Base-by-base conservation (phyloP, 2,113 vertebrate species). In the Syrrhaptes paradoxus region DNA sequence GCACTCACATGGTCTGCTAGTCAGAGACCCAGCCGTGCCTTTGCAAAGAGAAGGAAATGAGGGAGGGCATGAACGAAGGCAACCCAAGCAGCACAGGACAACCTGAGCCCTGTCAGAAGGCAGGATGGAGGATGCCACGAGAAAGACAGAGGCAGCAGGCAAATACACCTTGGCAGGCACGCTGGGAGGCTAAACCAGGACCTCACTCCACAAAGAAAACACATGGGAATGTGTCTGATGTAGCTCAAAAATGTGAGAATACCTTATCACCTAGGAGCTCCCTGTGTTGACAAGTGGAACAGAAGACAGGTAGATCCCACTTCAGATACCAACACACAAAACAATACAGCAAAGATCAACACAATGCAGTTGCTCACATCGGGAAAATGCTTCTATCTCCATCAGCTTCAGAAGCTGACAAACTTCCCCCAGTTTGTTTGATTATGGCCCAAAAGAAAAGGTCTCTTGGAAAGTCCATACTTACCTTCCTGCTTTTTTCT, bases 1-100 rank as follows among this genome's bases (percentile, higher is more conserved):
- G 94, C 93, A 89, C 94, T 92, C 93, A 90, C 74, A 59, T 41
- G 94, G 59, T 31, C 63, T 73, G 87, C 79, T 59, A 75, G 70
- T 73, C 68, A 74, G 88, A 85, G 87, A 73, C 72, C 32, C 95
- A 90, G 81, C 34, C 8, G 6, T 26, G 62, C 55, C 55, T 52
- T 66, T 51, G 74, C 57, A 36, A 28, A 46, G 26, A 59, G 65
- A 43, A 54, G 51, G 65, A 58, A 45, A 80, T 4, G 17, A 67
- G 77, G 66, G 57, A 87, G 29, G 36, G 67, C 55, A 46, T 3
- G 28, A 45, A 67, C 4, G 14, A 72, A 84, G 70, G 72, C 85
- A 95, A 92, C 48, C 29, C 22, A 11, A 57, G 70, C 78, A 54
- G 41, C 59, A 54, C 51, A 77, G 80, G 54, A 89, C 87, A 94